phyloP scores from a whole-genome alignment of 2,113 vertebrate species.

The Garra rufa region DNA sequence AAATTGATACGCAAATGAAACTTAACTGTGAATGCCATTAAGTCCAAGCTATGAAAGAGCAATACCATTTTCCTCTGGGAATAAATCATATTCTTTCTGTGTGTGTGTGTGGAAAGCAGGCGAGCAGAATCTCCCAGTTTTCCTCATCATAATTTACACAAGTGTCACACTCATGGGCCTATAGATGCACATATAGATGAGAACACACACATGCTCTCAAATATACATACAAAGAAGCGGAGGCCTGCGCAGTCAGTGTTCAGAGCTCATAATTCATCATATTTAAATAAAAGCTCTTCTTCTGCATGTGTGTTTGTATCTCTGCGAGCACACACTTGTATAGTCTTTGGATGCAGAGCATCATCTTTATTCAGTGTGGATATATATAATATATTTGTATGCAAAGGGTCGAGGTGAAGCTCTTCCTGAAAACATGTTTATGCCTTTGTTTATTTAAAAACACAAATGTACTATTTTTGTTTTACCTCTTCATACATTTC shows the following conservation, averaged over 20 bases:
- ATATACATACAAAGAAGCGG: neutral
- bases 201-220: neutral
- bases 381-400: neutral
- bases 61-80: no score
- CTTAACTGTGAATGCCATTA: no score
- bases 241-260: neutral
- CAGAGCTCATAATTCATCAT: slow-evolving; percentile 15
- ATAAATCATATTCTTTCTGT: no score
- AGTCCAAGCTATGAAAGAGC: no score
- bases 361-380: slow-evolving; percentile 29
- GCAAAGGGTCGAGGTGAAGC: neutral
- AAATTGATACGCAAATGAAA: no score
- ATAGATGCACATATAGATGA: slow-evolving; percentile 5
- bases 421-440: neutral
- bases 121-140: neutral
- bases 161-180: neutral
- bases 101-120: neutral
- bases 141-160: neutral
- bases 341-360: neutral
- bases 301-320: neutral
- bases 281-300: neutral
- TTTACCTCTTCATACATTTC: neutral
- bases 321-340: slow-evolving; percentile 11
- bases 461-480: neutral
- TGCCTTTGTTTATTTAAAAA: neutral